phyloP scores from a whole-genome alignment of 2,888 invertebrate genomes.

The Cheilosia scutellata region DNA sequence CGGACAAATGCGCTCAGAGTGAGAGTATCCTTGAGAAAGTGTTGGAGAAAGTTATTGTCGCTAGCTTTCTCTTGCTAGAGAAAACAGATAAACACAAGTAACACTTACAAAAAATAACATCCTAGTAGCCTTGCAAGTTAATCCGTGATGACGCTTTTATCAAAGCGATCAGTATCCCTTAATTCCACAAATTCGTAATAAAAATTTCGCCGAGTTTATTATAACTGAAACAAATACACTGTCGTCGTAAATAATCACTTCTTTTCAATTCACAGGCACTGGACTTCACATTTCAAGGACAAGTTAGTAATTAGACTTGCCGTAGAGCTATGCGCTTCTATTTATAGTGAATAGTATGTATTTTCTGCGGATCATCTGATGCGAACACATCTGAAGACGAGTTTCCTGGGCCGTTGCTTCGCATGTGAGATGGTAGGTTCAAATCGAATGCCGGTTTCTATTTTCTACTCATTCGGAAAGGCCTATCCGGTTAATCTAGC shows the following conservation, averaged over 20 bases:
- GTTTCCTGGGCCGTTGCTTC: slow-evolving; percentile 55
- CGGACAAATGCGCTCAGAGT: not conserved
- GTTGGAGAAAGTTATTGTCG: slow-evolving; percentile 34
- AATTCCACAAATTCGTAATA: not conserved
- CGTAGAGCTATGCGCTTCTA: slow-evolving; percentile 77
- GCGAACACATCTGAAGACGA: slow-evolving; percentile 42
- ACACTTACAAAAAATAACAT: slow-evolving; percentile 69
- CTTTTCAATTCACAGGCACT: slow-evolving; percentile 41
- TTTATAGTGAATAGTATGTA: slow-evolving; percentile 77
- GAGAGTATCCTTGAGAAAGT: slow-evolving; percentile 61
- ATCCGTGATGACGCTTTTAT: not conserved
- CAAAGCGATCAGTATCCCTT: not conserved
- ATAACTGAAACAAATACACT: not conserved
- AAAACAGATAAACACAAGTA: not conserved
- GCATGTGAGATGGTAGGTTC: slow-evolving; percentile 35
- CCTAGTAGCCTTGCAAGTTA: slow-evolving; percentile 4
- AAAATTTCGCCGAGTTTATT: not conserved
- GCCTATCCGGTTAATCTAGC: slow-evolving; percentile 59
- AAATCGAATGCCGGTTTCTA: slow-evolving; percentile 59
- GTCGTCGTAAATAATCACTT: slow-evolving; percentile 4
- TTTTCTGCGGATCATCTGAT: slow-evolving; percentile 18
- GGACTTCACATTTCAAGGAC: slow-evolving; percentile 81
- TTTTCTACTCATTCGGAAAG: slow-evolving; percentile 65
- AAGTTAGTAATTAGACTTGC: slow-evolving; percentile 82
- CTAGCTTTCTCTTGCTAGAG: slow-evolving; percentile 40